phyloP scores from a whole-genome alignment of 1,140 invertebrate genomes.

The Zaprionus africanus region DNA sequence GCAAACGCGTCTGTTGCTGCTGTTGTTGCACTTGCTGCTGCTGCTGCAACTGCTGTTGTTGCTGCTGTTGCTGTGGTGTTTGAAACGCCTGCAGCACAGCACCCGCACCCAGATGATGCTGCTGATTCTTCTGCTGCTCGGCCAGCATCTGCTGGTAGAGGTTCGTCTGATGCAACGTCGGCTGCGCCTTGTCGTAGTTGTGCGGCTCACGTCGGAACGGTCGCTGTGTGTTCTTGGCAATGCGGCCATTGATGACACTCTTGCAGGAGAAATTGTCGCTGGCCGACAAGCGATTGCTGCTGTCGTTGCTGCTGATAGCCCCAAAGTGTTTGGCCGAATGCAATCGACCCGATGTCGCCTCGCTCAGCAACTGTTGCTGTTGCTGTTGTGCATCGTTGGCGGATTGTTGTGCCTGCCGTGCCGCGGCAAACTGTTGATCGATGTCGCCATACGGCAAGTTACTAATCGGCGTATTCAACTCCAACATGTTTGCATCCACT shows the following conservation, averaged over 20 bases:
- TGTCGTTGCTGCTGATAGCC: slow-evolving; percentile 29
- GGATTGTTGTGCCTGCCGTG: slow-evolving; percentile 50
- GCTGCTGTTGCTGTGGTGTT: slow-evolving; percentile 51
- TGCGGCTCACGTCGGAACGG: slow-evolving; percentile 79
- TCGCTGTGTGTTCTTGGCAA: slow-evolving; percentile 74
- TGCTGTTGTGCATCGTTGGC: slow-evolving; percentile 42
- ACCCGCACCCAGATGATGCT: slow-evolving; percentile 56
- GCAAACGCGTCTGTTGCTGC: slow-evolving; percentile 51
- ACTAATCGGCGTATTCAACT: slow-evolving; percentile 75
- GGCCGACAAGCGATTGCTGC: slow-evolving; percentile 29
- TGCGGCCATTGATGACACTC: slow-evolving; percentile 81
- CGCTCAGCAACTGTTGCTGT: slow-evolving; percentile 40
- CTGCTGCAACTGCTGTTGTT: slow-evolving; percentile 20
- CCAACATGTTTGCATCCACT: slow-evolving; percentile 78
- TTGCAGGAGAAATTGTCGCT: slow-evolving; percentile 60
- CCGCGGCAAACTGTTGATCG: slow-evolving; percentile 65
- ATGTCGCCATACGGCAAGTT: slow-evolving; percentile 63
- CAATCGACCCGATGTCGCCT: slow-evolving; percentile 26
- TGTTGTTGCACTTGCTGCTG: slow-evolving; percentile 54
- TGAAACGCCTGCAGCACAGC: slow-evolving; percentile 62
- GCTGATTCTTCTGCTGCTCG: slow-evolving; percentile 75
- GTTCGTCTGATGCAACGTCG: slow-evolving; percentile 81
- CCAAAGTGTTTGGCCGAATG: slow-evolving; percentile 65
- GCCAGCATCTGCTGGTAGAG: slow-evolving; percentile 84
- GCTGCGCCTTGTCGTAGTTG: slow-evolving; percentile 83